A percentile compares a stretch with the other conserved stretches of the same genome.
Conservation (phyloP, 2,797 vertebrate species). For the Percopsis omiscomaycus region DNA sequence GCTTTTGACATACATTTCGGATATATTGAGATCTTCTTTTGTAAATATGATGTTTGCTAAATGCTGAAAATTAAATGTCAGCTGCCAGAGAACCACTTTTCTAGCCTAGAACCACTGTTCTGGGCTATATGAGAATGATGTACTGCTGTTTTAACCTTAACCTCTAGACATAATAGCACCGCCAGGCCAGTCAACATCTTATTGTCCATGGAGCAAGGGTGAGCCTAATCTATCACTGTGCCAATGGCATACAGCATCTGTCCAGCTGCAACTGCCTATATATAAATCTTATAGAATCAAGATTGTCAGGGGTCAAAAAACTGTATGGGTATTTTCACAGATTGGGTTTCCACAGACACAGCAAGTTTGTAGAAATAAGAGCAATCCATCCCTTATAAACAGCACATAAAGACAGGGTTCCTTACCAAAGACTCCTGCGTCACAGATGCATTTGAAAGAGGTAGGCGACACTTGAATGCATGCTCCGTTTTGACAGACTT, state of each 20-base stretch:
- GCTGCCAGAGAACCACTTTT: too few relatives aligned
- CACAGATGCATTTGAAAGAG: constrained; percentile 78
- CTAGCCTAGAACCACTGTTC: too few relatives aligned
- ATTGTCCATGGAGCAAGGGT: constrained; percentile 11
- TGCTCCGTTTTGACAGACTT: constrained; percentile 73
- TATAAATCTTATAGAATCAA: neutral
- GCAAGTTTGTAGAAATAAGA: constrained; percentile 7
- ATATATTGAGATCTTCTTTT: too few relatives aligned
- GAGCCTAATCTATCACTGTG: constrained; percentile 5
- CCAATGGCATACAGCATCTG: constrained; percentile 4
- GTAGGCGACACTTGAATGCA: constrained; percentile 67
- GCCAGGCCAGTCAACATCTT: constrained; percentile 26
- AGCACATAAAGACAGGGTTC: constrained; percentile 3
- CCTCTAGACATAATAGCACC: constrained; percentile 41
- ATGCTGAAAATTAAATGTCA: too few relatives aligned
- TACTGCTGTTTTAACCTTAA: constrained; percentile 32
- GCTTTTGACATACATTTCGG: too few relatives aligned
- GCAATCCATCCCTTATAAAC: constrained; percentile 4
- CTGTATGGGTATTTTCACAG: constrained; percentile 7
- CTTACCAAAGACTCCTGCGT: constrained; percentile 68
- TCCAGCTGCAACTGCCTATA: neutral
- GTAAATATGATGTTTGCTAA: too few relatives aligned
- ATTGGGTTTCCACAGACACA: neutral
- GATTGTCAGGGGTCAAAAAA: constrained; percentile 11
- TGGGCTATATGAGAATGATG: too few relatives aligned